Evolutionary conservation across 2,797 vertebrate genomes (phyloP).

Genomic region (Bryconaethiops microstoma): DNA sequence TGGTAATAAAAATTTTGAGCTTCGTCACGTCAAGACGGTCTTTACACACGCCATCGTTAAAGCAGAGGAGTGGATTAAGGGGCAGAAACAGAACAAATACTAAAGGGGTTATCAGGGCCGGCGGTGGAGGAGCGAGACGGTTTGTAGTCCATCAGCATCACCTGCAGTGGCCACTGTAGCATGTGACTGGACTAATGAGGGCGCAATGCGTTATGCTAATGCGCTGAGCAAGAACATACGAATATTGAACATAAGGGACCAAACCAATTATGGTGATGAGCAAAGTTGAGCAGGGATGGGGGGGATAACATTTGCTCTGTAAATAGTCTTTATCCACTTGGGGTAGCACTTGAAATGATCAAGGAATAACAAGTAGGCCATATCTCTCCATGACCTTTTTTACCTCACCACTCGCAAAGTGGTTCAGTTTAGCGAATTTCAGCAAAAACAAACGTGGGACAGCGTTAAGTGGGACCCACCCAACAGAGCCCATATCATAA

Average conservation of each 20-base stretch:
- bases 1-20: too few species aligned
- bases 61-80: neutral
- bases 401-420: neutral
- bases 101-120: neutral
- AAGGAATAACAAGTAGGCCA: neutral
- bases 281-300: constrained; percentile 4
- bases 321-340: constrained; percentile 15
- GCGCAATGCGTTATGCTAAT: constrained; percentile 5
- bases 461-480: neutral
- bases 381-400: neutral
- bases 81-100: neutral
- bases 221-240: neutral
- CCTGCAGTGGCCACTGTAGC: constrained; percentile 6
- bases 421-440: neutral
- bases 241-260: neutral
- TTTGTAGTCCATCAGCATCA: constrained; percentile 16
- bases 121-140: neutral
- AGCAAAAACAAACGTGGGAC: neutral
- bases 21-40: too few species aligned
- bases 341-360: neutral
- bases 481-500: neutral
- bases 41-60: neutral
- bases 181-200: constrained; percentile 27
- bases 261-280: constrained; percentile 13
- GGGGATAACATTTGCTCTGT: constrained; percentile 17